These are phyloP conservation scores for Clistopyga incitator DNA, from an alignment of 2,888 invertebrate species.

Conservation along the genomic window DNA sequence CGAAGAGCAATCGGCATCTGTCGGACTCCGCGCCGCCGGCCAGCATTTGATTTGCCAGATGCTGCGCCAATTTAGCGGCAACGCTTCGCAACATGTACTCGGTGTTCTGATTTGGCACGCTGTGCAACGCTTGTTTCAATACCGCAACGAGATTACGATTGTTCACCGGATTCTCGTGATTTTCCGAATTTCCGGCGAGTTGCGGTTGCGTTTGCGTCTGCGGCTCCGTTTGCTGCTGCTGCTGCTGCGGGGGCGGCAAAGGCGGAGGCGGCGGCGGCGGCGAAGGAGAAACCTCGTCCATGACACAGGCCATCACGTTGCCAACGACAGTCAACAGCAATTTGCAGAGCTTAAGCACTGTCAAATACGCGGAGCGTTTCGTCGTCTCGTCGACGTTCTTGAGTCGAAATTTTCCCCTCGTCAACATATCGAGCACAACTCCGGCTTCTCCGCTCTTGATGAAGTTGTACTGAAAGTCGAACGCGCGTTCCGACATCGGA, in stretches of 20 bases:
- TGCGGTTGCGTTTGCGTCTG: background rate
- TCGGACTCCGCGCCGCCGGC: slow-evolving; percentile 85
- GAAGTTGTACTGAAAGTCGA: slow-evolving; percentile 89
- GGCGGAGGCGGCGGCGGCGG: slow-evolving; percentile 32
- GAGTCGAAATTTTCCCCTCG: slow-evolving; percentile 92
- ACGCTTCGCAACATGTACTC: slow-evolving; percentile 94
- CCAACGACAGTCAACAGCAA: slow-evolving; percentile 94
- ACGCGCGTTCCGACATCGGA: slow-evolving; percentile 90
- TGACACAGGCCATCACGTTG: slow-evolving; percentile 89
- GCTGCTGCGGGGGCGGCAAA: slow-evolving; percentile 43
- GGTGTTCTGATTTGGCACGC: slow-evolving; percentile 92
- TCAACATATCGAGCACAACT: slow-evolving; percentile 91
- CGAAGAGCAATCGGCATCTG: slow-evolving; percentile 85
- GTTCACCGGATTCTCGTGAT: slow-evolving; percentile 80
- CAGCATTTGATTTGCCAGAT: slow-evolving; percentile 90
- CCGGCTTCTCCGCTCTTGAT: slow-evolving; percentile 88
- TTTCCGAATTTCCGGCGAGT: slow-evolving; percentile 81
- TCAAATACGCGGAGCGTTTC: slow-evolving; percentile 93
- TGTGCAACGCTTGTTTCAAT: slow-evolving; percentile 93
- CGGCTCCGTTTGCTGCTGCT: no score
- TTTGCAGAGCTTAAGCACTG: slow-evolving; percentile 95
- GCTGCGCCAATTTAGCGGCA: slow-evolving; percentile 92
- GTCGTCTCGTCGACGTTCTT: slow-evolving; percentile 91
- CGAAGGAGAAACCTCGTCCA: slow-evolving; percentile 86
- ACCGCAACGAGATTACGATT: slow-evolving; percentile 85